Percentiles rank a stretch among this genome's conserved stretches.
These are phyloP conservation scores for Drosophila quadrilineata DNA, from an alignment of 1,140 invertebrate genomes.

Conservation along the genomic window DNA sequence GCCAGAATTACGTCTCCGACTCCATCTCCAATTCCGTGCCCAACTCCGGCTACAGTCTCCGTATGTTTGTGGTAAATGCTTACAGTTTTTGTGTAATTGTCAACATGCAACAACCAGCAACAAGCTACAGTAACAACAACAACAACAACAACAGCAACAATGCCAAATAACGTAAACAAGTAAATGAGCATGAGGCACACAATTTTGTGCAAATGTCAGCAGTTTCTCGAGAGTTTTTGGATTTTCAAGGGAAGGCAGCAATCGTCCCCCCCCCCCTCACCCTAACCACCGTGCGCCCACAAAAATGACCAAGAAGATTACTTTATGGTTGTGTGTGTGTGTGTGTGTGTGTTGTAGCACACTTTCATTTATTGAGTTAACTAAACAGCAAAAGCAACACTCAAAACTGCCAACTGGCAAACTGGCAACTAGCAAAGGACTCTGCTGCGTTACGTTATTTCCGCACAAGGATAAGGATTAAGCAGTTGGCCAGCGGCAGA, in stretches of 20 bases:
- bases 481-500: constrained; percentile 60
- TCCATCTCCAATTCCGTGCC: constrained; percentile 18
- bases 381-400: constrained; percentile 57
- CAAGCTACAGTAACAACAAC: constrained; percentile 8
- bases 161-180: constrained; percentile 73
- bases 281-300: too few species aligned
- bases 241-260: too few species aligned
- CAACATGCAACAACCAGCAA: constrained; percentile 46
- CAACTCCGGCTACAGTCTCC: not conserved
- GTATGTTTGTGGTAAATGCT: constrained; percentile 72
- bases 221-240: too few species aligned
- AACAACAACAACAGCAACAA: constrained; percentile 39
- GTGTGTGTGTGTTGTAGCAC: constrained; percentile 14
- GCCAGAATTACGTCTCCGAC: not conserved
- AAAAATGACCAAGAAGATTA: constrained; percentile 41
- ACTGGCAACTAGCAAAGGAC: constrained; percentile 1
- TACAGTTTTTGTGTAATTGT: constrained; percentile 77
- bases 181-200: constrained; percentile 57
- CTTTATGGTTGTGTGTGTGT: constrained; percentile 34
- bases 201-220: constrained; percentile 69
- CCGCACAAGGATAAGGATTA: constrained; percentile 71
- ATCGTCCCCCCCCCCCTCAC: too few species aligned
- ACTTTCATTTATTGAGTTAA: constrained; percentile 77
- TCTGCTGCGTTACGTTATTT: constrained; percentile 63
- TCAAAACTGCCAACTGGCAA: constrained; percentile 26